These are phyloP conservation scores for Hippocampus guttulatus DNA, from an alignment of 2,113 vertebrate species.

Conservation along the genomic window DNA sequence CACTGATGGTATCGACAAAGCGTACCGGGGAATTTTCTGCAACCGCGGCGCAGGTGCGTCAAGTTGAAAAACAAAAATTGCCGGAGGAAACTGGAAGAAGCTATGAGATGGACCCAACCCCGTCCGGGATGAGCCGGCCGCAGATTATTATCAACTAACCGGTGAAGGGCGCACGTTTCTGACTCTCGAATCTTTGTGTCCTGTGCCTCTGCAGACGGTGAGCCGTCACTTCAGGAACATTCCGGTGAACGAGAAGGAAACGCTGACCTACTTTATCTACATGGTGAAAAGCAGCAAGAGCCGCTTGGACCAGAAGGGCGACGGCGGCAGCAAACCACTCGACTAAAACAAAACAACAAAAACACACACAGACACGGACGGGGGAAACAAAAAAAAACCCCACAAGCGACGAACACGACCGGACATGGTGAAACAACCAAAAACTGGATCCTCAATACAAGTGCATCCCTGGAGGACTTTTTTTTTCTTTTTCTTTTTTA, in stretches of 20 bases:
- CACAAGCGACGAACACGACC: not conserved
- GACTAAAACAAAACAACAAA: conserved; percentile 70
- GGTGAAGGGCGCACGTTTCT: not conserved
- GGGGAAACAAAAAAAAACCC: too few species aligned
- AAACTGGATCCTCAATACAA: not conserved
- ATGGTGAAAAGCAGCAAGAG: conserved; percentile 99
- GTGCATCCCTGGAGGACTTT: not conserved
- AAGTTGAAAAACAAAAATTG: too few species aligned
- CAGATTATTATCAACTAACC: not conserved
- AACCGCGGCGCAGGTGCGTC: too few species aligned
- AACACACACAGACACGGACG: too few species aligned
- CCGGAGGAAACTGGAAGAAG: too few species aligned
- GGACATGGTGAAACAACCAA: not conserved
- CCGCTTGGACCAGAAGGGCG: conserved; percentile 91
- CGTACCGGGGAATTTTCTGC: not conserved
- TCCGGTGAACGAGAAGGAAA: conserved; percentile 97
- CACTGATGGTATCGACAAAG: not conserved
- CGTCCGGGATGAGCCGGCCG: not conserved
- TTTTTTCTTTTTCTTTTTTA: not conserved
- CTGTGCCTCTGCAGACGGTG: conserved; percentile 79
- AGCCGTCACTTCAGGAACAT: conserved; percentile 99
- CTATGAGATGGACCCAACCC: too few species aligned
- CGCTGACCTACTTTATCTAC: conserved; percentile 96
- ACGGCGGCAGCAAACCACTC: conserved; percentile 84
- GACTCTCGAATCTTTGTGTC: not conserved